Evolutionary conservation across 2,113 vertebrate genomes (phyloP).

Genomic region (Notarius quadriscutis): DNA sequence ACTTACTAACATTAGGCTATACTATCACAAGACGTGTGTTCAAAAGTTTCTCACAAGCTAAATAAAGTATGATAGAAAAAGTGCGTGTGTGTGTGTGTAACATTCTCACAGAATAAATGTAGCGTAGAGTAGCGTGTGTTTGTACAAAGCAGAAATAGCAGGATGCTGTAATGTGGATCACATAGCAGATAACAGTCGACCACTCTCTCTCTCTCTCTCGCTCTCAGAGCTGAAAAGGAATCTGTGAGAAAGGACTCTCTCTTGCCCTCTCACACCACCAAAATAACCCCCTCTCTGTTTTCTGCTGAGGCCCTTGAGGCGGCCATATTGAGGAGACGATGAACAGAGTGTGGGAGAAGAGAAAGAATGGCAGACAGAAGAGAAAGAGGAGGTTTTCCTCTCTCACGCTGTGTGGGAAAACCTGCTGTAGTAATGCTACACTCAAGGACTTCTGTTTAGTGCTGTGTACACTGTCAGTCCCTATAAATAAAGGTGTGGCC

Average conservation of each 20-base stretch:
- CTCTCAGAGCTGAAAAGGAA: slow-evolving; percentile 58
- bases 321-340: neutral
- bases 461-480: neutral
- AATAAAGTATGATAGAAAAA: neutral
- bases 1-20: neutral
- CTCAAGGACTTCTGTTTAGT: neutral
- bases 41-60: neutral
- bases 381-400: neutral
- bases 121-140: neutral
- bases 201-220: slow-evolving; percentile 5
- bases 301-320: slow-evolving; percentile 2
- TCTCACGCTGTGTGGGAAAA: neutral
- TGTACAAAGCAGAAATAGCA: slow-evolving; percentile 28
- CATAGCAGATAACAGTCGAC: slow-evolving; percentile 19
- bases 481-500: neutral
- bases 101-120: slow-evolving; percentile 15
- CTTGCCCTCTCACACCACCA: slow-evolving; percentile 64
- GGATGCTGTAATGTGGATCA: slow-evolving; percentile 25
- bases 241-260: slow-evolving; percentile 66
- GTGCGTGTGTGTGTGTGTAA: neutral
- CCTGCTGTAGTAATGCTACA: neutral
- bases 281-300: slow-evolving; percentile 63
- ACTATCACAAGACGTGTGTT: neutral
- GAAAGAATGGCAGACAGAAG: neutral
- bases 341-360: slow-evolving; percentile 23